phyloP scores from a whole-genome alignment of 2,113 vertebrate genomes.

The Platysteira castanea region DNA sequence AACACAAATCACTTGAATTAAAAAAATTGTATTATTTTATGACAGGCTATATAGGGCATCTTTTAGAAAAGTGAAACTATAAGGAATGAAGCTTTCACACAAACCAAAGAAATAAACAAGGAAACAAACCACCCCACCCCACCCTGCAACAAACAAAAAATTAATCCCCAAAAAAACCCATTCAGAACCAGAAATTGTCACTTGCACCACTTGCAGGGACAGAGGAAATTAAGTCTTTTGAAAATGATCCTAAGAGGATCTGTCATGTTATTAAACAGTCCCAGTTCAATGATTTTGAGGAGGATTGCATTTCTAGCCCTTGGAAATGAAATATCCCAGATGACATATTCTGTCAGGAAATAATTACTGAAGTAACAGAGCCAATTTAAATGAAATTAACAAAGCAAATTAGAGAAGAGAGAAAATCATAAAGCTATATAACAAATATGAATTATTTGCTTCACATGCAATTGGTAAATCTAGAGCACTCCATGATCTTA shows the following conservation, averaged over 20 bases:
- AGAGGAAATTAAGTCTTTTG: slow-evolving; percentile 11
- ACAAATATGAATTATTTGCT: not conserved
- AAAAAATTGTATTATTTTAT: not conserved
- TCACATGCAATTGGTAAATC: not conserved
- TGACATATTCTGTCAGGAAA: slow-evolving; percentile 62
- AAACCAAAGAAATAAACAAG: not conserved
- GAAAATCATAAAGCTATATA: not conserved
- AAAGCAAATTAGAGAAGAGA: slow-evolving; percentile 55
- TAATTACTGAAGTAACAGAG: slow-evolving; percentile 46
- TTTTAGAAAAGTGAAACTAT: not conserved
- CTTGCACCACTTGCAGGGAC: not conserved
- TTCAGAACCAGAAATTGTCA: not conserved
- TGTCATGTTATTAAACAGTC: slow-evolving; percentile 64
- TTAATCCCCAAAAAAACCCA: not conserved
- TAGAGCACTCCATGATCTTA: not conserved
- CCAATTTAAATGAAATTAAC: slow-evolving; percentile 43
- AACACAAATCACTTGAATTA: not conserved
- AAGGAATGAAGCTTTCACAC: not conserved
- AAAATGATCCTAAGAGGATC: slow-evolving; percentile 40
- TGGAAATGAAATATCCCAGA: slow-evolving; percentile 45
- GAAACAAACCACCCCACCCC: not conserved
- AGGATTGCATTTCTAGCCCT: slow-evolving; percentile 7
- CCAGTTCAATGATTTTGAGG: slow-evolving; percentile 33
- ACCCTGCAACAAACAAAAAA: not conserved
- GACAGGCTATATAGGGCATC: not conserved